Conservation (phyloP, 2,797 vertebrate species). For the Picus viridis region DNA sequence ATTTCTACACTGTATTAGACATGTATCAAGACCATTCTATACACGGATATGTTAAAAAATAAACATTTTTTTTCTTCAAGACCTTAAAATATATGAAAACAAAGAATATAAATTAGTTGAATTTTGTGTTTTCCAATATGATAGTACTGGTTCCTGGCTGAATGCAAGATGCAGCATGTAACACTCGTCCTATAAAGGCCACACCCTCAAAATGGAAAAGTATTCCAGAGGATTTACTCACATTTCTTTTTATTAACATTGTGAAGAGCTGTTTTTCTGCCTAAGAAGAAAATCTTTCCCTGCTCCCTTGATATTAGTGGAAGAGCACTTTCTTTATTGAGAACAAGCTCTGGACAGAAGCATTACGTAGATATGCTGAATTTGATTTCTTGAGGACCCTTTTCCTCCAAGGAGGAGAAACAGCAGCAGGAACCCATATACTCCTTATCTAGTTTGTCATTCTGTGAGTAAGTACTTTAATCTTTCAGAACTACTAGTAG, state of each 20-base stretch:
- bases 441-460: not conserved
- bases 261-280: not conserved
- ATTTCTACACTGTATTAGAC: not conserved
- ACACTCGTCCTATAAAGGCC: not conserved
- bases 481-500: not conserved
- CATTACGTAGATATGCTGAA: not conserved
- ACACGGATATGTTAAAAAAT: not conserved
- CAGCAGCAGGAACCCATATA: not conserved
- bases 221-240: not conserved
- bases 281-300: not conserved
- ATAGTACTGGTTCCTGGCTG: not conserved
- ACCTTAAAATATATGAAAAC: not conserved
- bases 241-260: not conserved
- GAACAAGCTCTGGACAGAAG: not conserved
- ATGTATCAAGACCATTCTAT: not conserved
- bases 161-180: not conserved
- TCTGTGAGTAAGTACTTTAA: not conserved
- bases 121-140: not conserved
- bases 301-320: not conserved
- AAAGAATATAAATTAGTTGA: not conserved
- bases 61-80: not conserved
- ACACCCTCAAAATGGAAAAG: not conserved
- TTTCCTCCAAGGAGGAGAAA: not conserved
- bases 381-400: conserved; percentile 2
- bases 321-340: not conserved